phyloP scores from a whole-genome alignment of 1,140 invertebrate species.

The Bicyclus anynana region DNA sequence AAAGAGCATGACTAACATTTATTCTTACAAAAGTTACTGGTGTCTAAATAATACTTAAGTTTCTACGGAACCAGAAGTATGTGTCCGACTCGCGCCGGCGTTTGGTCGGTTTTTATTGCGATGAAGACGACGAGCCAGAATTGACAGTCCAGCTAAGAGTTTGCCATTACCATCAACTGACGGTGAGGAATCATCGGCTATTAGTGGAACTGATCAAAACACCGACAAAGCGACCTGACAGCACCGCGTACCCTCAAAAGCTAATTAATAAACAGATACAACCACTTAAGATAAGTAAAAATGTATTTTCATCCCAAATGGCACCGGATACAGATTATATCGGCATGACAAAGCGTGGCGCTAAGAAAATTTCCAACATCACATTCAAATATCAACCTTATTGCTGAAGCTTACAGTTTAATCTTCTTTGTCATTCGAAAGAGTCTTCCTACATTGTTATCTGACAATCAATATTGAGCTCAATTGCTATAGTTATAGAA shows the following conservation, averaged over 20 bases:
- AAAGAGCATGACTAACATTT: too few relatives aligned
- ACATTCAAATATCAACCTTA: constrained; percentile 29
- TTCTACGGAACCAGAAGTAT: too few relatives aligned
- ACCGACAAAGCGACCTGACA: constrained; percentile 71
- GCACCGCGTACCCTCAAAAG: constrained; percentile 61
- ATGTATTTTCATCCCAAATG: constrained; percentile 73
- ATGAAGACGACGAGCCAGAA: not conserved
- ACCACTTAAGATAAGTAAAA: constrained; percentile 76
- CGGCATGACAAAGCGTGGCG: constrained; percentile 73
- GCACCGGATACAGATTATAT: constrained; percentile 73
- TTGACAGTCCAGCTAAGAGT: constrained; percentile 17
- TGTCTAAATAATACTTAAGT: too few relatives aligned
- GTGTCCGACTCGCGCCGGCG: not conserved
- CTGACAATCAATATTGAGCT: constrained; percentile 12
- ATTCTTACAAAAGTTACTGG: too few relatives aligned
- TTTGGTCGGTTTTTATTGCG: not conserved
- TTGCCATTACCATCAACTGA: constrained; percentile 29
- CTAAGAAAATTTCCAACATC: constrained; percentile 35
- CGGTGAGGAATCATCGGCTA: constrained; percentile 63
- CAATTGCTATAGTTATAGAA: constrained; percentile 5
- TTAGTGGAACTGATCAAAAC: constrained; percentile 36
- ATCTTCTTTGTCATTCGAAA: not conserved
- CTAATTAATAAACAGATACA: constrained; percentile 77
- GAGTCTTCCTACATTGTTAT: constrained; percentile 5
- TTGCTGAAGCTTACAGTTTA: not conserved